Conservation (phyloP, 30 jellyfish, hydroid and myxozoan species). For the Chrysaora quinquecirrha region DNA sequence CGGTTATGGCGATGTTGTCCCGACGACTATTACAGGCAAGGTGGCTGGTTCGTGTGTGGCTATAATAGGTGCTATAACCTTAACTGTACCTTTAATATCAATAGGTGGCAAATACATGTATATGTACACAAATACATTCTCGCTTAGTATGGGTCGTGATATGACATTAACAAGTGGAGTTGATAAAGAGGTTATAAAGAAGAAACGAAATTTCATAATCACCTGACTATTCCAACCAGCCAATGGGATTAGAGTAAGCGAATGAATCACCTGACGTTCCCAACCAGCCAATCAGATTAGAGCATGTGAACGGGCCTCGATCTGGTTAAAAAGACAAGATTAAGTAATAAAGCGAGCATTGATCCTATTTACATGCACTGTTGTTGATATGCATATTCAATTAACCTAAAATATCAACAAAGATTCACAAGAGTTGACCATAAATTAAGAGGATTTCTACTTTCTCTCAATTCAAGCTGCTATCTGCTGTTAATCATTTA, state of each 20-base stretch:
- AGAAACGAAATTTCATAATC: not conserved
- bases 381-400: not conserved
- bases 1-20: constrained; percentile 90
- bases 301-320: not conserved
- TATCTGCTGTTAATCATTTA: not conserved
- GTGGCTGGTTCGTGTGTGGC: constrained; percentile 67
- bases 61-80: constrained; percentile 65
- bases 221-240: not conserved
- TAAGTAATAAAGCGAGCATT: not conserved
- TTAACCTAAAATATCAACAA: not conserved
- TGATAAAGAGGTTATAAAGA: no score
- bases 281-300: not conserved
- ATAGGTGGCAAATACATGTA: constrained; percentile 71
- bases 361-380: not conserved
- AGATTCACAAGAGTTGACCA: not conserved
- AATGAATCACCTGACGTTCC: not conserved
- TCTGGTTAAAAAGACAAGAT: not conserved
- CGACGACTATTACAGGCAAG: constrained; percentile 67
- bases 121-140: constrained; percentile 47
- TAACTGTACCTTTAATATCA: constrained; percentile 69
- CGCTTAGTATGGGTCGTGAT: constrained; percentile 52
- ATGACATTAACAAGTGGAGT: constrained; percentile 27
- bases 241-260: not conserved
- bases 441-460: not conserved
- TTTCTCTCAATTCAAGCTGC: not conserved